Conservation (phyloP, 1,140 invertebrate genomes). For the Drosophila obscura region DNA sequence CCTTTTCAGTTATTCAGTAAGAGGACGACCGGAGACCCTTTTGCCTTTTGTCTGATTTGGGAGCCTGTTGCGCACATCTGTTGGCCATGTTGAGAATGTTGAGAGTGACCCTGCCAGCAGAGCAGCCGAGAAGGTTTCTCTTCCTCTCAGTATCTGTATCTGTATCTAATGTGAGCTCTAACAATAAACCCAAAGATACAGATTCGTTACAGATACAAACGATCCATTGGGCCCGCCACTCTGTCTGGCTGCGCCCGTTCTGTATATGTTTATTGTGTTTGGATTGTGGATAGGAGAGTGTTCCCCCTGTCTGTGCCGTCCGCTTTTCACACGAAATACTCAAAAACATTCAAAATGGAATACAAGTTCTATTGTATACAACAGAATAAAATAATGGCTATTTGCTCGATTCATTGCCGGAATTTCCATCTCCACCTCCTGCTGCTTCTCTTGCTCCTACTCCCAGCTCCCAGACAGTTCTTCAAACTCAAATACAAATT, state of each 20-base stretch:
- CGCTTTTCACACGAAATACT: conserved; percentile 54
- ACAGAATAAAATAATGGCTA: conserved; percentile 26
- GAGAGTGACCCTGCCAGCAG: conserved; percentile 25
- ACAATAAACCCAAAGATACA: conserved; percentile 48
- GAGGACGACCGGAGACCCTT: conserved; percentile 15
- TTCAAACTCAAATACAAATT: conserved; percentile 47
- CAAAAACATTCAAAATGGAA: conserved; percentile 57
- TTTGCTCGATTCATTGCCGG: conserved; percentile 7
- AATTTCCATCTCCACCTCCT: conserved; percentile 22
- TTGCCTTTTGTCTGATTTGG: conserved; percentile 47
- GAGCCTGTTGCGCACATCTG: conserved; percentile 75
- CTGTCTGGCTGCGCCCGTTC: conserved; percentile 57
- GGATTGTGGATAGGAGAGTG: conserved; percentile 12
- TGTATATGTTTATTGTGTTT: conserved; percentile 31
- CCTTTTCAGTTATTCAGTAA: conserved; percentile 29
- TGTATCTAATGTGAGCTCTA: conserved; percentile 59
- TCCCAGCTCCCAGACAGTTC: not conserved
- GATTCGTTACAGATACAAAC: conserved; percentile 66
- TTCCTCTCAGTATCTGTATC: conserved; percentile 8
- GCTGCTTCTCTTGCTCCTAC: not conserved
- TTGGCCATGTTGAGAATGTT: conserved; percentile 55
- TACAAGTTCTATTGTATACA: conserved; percentile 48
- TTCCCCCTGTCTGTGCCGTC: conserved; percentile 12
- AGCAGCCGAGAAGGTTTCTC: conserved; percentile 13
- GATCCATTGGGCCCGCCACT: conserved; percentile 59